Conservation (phyloP, 2,113 vertebrate species). For the Electrona antarctica region DNA sequence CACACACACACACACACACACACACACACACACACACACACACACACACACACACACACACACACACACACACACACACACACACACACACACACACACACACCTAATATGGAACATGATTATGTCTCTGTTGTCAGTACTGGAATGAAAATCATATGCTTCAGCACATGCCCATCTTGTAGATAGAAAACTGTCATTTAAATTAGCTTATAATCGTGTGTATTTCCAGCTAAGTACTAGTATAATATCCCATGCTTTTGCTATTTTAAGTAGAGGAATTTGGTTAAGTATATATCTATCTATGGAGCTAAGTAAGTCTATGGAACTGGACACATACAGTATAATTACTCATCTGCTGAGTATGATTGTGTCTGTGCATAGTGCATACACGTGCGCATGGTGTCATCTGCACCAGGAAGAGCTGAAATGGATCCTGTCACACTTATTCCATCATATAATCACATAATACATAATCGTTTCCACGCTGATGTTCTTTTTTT, state of each 20-base stretch:
- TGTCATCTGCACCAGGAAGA: conserved; percentile 44
- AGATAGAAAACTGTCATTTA: neutral
- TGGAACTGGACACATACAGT: conserved; percentile 13
- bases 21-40: conserved; percentile 2
- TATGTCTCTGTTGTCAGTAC: neutral
- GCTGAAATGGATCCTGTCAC: conserved; percentile 11
- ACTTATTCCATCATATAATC: no score
- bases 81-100: neutral
- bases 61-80: neutral
- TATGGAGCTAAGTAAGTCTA: neutral
- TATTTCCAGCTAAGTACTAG: neutral
- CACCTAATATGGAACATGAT: conserved; percentile 6
- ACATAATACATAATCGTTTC: no score
- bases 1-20: neutral
- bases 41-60: neutral
- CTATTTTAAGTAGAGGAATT: neutral
- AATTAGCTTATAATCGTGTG: neutral
- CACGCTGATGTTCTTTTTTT: no score
- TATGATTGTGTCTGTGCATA: conserved; percentile 13
- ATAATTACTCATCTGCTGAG: conserved; percentile 40
- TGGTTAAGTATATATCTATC: neutral
- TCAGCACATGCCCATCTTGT: neutral
- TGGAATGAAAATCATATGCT: conserved; percentile 1
- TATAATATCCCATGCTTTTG: neutral
- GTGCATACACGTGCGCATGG: conserved; percentile 20